A percentile compares a stretch with the other conserved stretches of the same genome.
Conservation (phyloP, 30 jellyfish, hydroid and myxozoan species). For the Chironex yamaguchii region DNA sequence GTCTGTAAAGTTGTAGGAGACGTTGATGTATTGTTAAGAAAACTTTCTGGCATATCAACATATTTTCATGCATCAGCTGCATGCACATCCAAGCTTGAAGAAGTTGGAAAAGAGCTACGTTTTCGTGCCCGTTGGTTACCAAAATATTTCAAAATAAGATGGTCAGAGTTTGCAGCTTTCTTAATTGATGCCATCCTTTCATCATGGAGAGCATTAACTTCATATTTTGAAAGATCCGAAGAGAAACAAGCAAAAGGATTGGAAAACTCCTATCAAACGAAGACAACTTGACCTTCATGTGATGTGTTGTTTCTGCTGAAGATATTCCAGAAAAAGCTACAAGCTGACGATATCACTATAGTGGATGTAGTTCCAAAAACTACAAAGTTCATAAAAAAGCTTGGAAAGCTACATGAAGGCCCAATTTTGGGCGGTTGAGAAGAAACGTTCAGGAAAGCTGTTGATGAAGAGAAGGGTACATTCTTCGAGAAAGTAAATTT, state of each 20-base stretch:
- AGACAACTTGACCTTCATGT: slow-evolving; percentile 46
- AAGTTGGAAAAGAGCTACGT: neutral
- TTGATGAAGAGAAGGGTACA: slow-evolving; percentile 57
- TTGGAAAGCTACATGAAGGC: slow-evolving; percentile 40
- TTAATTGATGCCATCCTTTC: slow-evolving; percentile 14
- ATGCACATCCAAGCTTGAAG: slow-evolving; percentile 39
- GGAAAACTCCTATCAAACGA: slow-evolving; percentile 45
- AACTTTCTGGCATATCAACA: slow-evolving; percentile 37
- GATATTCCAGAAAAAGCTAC: slow-evolving; percentile 28
- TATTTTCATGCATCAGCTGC: slow-evolving; percentile 35
- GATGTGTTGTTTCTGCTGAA: slow-evolving; percentile 46
- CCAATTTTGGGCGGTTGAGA: slow-evolving; percentile 23
- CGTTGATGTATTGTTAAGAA: slow-evolving; percentile 5
- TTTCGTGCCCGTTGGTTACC: slow-evolving; percentile 1
- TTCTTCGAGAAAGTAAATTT: slow-evolving; percentile 23
- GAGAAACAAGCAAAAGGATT: slow-evolving; percentile 21
- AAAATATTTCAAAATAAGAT: slow-evolving; percentile 25
- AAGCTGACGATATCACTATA: slow-evolving; percentile 32
- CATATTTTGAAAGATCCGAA: slow-evolving; percentile 3
- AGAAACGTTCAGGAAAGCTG: slow-evolving; percentile 23
- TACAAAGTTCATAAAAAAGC: slow-evolving; percentile 7
- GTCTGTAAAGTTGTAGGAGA: slow-evolving; percentile 42
- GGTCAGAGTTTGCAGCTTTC: slow-evolving; percentile 52
- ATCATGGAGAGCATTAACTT: slow-evolving; percentile 36
- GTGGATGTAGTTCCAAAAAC: neutral